These are phyloP conservation scores for Barbus barbus DNA, from an alignment of 2,113 vertebrate genomes.

Conservation along the genomic window DNA sequence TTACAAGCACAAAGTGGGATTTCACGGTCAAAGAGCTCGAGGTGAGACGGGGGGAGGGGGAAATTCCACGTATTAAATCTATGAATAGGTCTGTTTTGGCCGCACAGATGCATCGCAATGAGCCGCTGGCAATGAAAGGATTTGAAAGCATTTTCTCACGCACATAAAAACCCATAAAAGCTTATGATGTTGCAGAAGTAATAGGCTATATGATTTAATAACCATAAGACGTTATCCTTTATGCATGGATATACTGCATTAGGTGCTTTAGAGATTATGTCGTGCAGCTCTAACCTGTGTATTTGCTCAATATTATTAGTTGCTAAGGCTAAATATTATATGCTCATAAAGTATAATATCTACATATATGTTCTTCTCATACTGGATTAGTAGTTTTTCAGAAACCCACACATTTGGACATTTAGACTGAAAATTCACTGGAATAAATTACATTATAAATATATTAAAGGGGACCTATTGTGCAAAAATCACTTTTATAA, in stretches of 20 bases:
- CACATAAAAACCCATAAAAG: slow-evolving; percentile 26
- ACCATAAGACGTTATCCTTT: background rate
- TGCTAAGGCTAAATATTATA: background rate
- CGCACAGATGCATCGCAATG: slow-evolving; percentile 4
- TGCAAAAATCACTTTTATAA: too few relatives aligned
- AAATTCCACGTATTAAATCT: too few relatives aligned
- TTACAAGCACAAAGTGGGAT: slow-evolving; percentile 36
- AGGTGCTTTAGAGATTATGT: background rate
- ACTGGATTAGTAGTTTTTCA: background rate
- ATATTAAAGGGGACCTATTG: too few relatives aligned
- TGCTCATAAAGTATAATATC: too few relatives aligned
- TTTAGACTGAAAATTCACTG: too few relatives aligned
- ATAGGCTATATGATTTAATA: slow-evolving; percentile 30
- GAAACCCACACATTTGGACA: background rate
- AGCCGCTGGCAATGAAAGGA: background rate
- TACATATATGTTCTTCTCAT: background rate
- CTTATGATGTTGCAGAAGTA: background rate
- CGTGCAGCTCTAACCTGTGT: background rate
- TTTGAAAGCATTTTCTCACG: slow-evolving; percentile 30
- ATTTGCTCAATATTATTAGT: slow-evolving; percentile 1
- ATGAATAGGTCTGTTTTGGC: slow-evolving; percentile 23
- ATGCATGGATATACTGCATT: background rate
- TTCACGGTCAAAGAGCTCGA: too few relatives aligned
- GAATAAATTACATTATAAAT: too few relatives aligned
- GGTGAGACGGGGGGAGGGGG: too few relatives aligned